These are phyloP conservation scores for Hycleus phaleratus DNA, from an alignment of 1,140 invertebrate species.

Conservation along the genomic window DNA sequence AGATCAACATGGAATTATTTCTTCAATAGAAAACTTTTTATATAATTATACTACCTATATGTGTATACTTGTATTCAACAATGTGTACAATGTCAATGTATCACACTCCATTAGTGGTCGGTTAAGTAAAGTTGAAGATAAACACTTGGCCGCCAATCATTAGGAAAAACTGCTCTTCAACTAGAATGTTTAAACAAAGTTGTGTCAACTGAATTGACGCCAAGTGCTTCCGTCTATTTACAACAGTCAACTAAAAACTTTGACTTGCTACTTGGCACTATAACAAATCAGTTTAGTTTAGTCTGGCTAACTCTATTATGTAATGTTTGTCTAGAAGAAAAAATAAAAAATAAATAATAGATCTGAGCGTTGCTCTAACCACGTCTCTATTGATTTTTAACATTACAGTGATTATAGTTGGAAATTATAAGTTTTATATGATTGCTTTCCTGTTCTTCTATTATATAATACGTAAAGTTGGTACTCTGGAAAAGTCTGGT, in stretches of 20 bases:
- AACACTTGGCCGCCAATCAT: constrained; percentile 12
- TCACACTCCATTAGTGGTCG: constrained; percentile 15
- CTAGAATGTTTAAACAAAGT: constrained; percentile 16
- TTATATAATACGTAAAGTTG: too few relatives aligned
- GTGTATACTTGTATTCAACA: neutral
- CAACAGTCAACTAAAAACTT: constrained; percentile 10
- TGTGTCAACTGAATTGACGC: constrained; percentile 12
- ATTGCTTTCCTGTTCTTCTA: too few relatives aligned
- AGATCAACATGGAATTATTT: too few relatives aligned
- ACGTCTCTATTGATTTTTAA: constrained; percentile 4
- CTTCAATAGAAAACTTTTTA: too few relatives aligned
- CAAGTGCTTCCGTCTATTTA: constrained; percentile 15
- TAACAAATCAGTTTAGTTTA: constrained; percentile 8
- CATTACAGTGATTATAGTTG: too few relatives aligned
- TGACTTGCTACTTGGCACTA: constrained; percentile 13
- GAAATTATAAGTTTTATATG: too few relatives aligned
- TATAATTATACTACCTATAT: too few relatives aligned
- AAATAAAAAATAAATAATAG: neutral
- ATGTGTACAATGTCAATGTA: constrained; percentile 16
- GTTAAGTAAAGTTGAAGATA: constrained; percentile 9
- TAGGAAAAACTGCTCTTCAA: constrained; percentile 5
- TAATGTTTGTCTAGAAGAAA: too few relatives aligned
- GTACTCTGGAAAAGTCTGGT: constrained; percentile 5
- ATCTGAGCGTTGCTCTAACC: neutral
- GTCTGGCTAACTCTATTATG: constrained; percentile 6